Evolutionary conservation across 2,888 invertebrate genomes (phyloP), one percentile per base, ranked within the genome.

Genomic region (Pristionchus arcanus): DNA sequence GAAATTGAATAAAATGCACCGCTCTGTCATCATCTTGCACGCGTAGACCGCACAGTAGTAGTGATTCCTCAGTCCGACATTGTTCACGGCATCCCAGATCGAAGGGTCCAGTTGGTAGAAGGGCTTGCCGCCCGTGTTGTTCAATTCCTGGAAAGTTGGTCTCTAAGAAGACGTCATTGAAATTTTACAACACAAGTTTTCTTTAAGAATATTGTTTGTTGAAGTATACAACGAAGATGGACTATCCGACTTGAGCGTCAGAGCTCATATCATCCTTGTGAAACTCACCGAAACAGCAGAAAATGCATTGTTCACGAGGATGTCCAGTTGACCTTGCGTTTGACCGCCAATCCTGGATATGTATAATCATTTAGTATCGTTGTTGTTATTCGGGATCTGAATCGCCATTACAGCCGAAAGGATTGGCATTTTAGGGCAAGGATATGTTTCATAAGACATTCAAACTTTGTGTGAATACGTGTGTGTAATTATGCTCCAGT

Each of bases 21-120:
- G n/a, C 25, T 88, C 34, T 7, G 74, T 55, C 96, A 96, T 96
- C 91, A 96, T 92, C 74, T 95, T 91, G 7, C 96, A 94, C 9
- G 96, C 96, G 88, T 95, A 94, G 7, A 95, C 95, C 16, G 95
- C 91, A 91, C 96, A 96, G 77, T 95, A 93, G 91, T 96, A 96
- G 91, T 96, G 96, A 90, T 96, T 96, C 19, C 95, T 95, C 37
- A 96, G 93, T 28, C 96, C 96, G 34, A 96, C 96, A 88, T 95
- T 95, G 91, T 96, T 96, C 25, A 96, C 95, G 4, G 93, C 94
- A 93, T 96, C 96, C 95, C 96, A 96, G 89, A 95, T 92, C 9
- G 92, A 91, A 11, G 95, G 95, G 53, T 94, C 94, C 85, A 91
- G 90, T 90, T 96, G 95, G 95, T 95, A 96, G 91, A 96, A 96